A percentile compares a stretch with the other conserved stretches of the same genome.
Evolutionary conservation across 2,797 vertebrate species (phyloP).

Genomic region (Leucoraja ocellata): DNA sequence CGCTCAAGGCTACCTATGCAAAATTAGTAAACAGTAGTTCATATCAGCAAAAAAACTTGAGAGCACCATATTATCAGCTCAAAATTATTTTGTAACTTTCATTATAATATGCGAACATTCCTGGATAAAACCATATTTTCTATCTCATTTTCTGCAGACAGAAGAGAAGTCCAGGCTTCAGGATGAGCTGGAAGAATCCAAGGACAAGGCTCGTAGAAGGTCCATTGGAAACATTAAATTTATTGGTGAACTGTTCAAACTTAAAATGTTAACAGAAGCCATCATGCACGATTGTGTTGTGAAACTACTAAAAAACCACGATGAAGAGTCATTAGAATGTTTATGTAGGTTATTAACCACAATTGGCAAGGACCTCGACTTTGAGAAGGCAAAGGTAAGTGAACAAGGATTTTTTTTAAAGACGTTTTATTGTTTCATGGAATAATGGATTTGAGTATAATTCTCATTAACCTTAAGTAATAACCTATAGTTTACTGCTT

Average conservation of each 20-base stretch:
- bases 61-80: neutral
- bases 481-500: neutral
- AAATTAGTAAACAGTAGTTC: neutral
- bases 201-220: slow-evolving; percentile 85
- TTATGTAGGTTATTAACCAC: slow-evolving; percentile 90
- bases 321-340: slow-evolving; percentile 88
- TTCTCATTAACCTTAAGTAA: neutral
- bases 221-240: slow-evolving; percentile 97
- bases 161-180: slow-evolving; percentile 81
- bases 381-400: slow-evolving; percentile 92
- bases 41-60: neutral
- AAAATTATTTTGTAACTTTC: neutral
- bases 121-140: neutral
- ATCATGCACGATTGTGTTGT: slow-evolving; percentile 98
- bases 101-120: neutral
- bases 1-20: too few relatives aligned
- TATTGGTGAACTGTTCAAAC: slow-evolving; percentile 93
- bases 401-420: neutral
- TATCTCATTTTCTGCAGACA: slow-evolving; percentile 55
- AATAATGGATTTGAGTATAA: neutral
- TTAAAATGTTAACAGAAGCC: slow-evolving; percentile 93
- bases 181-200: slow-evolving; percentile 83
- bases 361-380: slow-evolving; percentile 94
- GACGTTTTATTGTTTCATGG: neutral
- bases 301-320: slow-evolving; percentile 93